Conservation (phyloP, 1,140 invertebrate genomes). For the Sycobia sp. region DNA sequence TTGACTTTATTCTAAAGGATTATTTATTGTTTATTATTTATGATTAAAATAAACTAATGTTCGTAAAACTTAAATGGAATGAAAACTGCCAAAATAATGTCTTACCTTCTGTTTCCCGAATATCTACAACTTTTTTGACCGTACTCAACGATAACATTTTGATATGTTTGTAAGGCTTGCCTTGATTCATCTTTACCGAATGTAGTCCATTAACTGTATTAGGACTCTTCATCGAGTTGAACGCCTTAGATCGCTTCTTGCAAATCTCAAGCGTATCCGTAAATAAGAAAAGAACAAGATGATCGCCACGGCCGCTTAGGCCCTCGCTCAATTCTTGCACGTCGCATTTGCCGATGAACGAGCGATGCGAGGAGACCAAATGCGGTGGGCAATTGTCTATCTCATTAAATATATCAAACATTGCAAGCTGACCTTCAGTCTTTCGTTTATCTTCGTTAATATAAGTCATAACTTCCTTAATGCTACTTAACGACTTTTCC, state of each 20-base stretch:
- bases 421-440: slow-evolving; percentile 90
- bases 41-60: not conserved
- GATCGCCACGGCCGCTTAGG: slow-evolving; percentile 83
- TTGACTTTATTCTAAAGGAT: not conserved
- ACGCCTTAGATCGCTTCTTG: slow-evolving; percentile 82
- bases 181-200: slow-evolving; percentile 65
- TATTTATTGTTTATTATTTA: slow-evolving; percentile 10
- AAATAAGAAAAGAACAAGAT: slow-evolving; percentile 89
- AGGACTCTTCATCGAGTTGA: slow-evolving; percentile 73
- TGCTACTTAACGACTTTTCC: slow-evolving; percentile 81
- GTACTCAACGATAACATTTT: slow-evolving; percentile 84
- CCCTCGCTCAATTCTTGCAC: slow-evolving; percentile 87
- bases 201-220: slow-evolving; percentile 68
- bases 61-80: not conserved
- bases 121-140: slow-evolving; percentile 89
- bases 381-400: slow-evolving; percentile 96
- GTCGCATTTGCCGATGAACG: slow-evolving; percentile 85
- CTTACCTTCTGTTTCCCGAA: slow-evolving; percentile 80
- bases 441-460: slow-evolving; percentile 97
- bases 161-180: slow-evolving; percentile 89
- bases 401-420: slow-evolving; percentile 97
- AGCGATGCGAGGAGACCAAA: slow-evolving; percentile 88
- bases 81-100: not conserved
- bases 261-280: slow-evolving; percentile 92
- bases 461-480: slow-evolving; percentile 92